Evolutionary conservation across 2,797 vertebrate species (phyloP).

Genomic region (Decapterus maruadsi): DNA sequence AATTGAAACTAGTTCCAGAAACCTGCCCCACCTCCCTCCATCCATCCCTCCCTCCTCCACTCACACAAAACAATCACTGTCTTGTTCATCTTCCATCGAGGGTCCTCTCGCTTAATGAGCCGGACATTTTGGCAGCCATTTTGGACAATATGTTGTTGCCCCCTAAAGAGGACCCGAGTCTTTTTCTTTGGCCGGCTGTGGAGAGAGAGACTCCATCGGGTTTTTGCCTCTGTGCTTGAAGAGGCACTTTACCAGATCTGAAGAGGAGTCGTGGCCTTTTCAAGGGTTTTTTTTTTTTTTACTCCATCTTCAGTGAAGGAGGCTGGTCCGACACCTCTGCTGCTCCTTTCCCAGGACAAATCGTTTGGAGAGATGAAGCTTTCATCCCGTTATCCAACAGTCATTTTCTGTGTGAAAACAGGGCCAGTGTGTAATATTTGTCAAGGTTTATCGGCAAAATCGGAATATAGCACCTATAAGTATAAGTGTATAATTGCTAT

Average conservation of each 20-base stretch:
- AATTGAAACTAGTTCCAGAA: neutral
- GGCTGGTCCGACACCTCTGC: neutral
- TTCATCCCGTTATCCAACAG: neutral
- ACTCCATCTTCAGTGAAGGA: neutral
- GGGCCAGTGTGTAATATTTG: no score
- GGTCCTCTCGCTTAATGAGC: constrained; percentile 24
- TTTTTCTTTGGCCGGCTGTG: constrained; percentile 13
- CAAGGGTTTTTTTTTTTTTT: neutral
- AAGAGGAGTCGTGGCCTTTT: constrained; percentile 25
- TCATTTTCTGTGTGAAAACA: no score
- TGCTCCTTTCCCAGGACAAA: neutral
- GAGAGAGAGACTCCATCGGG: constrained; percentile 8
- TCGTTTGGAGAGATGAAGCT: neutral
- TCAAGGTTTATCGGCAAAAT: no score
- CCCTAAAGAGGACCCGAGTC: constrained; percentile 10
- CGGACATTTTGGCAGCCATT: constrained; percentile 31
- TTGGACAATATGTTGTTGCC: neutral
- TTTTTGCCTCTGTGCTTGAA: constrained; percentile 19
- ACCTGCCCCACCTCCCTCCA: neutral
- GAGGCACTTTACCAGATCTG: constrained; percentile 30
- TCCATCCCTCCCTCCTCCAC: neutral
- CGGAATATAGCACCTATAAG: no score
- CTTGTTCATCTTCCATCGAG: constrained; percentile 32
- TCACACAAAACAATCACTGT: constrained; percentile 14
- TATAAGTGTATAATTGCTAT: no score